phyloP scores from a whole-genome alignment of 2,888 invertebrate species.

The Macrosiphum euphorbiae region DNA sequence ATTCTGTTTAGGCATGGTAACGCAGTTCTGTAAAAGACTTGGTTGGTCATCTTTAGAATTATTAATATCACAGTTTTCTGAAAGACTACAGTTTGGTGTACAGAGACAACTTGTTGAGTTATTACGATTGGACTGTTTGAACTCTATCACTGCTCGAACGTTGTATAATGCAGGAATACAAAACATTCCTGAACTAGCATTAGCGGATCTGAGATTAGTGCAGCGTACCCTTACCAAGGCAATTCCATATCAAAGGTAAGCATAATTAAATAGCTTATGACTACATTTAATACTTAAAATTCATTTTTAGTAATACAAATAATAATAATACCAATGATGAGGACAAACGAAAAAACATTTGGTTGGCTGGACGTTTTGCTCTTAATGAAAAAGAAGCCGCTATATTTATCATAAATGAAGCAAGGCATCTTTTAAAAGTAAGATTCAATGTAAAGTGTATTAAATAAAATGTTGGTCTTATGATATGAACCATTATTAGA shows the following conservation, averaged over 20 bases:
- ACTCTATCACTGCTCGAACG: constrained; percentile 86
- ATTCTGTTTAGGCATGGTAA: constrained; percentile 85
- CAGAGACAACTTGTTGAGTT: constrained; percentile 92
- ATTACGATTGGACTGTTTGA: constrained; percentile 85
- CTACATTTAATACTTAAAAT: constrained; percentile 4
- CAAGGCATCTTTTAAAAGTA: constrained; percentile 77
- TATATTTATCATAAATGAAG: constrained; percentile 81
- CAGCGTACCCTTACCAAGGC: constrained; percentile 84
- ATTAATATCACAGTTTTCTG: constrained; percentile 92
- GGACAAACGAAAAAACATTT: constrained; percentile 78
- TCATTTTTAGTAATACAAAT: constrained; percentile 71
- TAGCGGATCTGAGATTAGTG: constrained; percentile 78
- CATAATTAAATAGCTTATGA: not conserved
- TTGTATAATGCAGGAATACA: constrained; percentile 86
- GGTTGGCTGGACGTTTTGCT: constrained; percentile 85
- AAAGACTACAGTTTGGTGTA: constrained; percentile 93
- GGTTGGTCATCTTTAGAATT: constrained; percentile 94
- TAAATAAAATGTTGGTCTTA: not conserved
- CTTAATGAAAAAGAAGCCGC: constrained; percentile 88
- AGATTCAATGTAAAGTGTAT: constrained; percentile 6
- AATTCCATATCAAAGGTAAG: constrained; percentile 84
- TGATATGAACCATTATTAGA: not conserved
- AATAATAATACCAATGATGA: constrained; percentile 81
- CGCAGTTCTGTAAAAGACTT: constrained; percentile 92
- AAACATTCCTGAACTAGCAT: constrained; percentile 83